Conservation (phyloP, 2,797 vertebrate genomes). For the Mustela erminea region DNA sequence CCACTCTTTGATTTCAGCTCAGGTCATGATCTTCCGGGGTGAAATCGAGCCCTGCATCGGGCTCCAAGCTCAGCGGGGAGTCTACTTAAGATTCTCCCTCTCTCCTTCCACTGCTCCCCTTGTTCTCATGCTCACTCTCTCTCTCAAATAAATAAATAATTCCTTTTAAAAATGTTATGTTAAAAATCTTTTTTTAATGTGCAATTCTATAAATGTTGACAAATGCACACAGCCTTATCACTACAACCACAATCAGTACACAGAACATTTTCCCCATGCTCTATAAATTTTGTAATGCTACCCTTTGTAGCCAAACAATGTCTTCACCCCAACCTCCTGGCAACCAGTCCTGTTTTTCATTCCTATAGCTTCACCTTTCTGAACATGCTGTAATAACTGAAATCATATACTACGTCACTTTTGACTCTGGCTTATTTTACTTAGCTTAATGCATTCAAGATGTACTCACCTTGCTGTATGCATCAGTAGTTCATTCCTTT, state of each 20-base stretch:
- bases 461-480: neutral
- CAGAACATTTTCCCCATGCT: neutral
- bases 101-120: neutral
- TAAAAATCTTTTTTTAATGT: conserved; percentile 23
- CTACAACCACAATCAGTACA: neutral
- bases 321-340: neutral
- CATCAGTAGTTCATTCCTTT: neutral
- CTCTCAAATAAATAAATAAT: neutral
- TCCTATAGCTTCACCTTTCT: neutral
- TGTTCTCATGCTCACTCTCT: neutral
- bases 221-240: neutral
- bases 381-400: neutral
- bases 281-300: neutral
- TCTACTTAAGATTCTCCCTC: neutral
- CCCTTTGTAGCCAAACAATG: neutral
- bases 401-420: neutral
- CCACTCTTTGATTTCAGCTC: neutral
- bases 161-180: neutral
- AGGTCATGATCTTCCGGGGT: neutral
- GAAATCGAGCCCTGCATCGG: rapidly evolving
- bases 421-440: neutral
- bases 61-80: neutral
- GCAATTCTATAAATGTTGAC: neutral
- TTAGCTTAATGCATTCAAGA: neutral
- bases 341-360: neutral